Conservation (phyloP, 2,113 vertebrate species). For the Strix uralensis region DNA sequence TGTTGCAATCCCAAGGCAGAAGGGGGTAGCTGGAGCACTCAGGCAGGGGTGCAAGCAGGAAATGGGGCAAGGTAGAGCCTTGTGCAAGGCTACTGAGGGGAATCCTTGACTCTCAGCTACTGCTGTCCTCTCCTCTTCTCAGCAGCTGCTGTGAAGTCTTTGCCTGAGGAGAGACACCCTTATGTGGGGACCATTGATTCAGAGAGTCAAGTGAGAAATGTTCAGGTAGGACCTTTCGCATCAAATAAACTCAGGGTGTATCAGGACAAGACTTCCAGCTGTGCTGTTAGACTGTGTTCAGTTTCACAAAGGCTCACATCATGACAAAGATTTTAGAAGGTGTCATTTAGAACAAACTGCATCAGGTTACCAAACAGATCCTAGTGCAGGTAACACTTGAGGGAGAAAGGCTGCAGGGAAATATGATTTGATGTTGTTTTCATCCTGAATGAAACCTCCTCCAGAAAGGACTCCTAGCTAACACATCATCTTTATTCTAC, state of each 20-base stretch:
- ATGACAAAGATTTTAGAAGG: background rate
- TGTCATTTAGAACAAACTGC: background rate
- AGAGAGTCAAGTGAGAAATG: background rate
- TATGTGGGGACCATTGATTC: background rate
- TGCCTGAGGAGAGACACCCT: background rate
- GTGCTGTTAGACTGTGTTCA: background rate
- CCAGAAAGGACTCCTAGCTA: background rate
- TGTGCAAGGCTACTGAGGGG: background rate
- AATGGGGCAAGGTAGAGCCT: background rate
- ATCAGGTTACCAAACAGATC: background rate
- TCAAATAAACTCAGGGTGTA: background rate
- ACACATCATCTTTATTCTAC: background rate
- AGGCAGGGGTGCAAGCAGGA: background rate
- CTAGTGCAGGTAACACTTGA: background rate
- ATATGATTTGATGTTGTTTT: background rate
- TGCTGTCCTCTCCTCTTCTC: background rate
- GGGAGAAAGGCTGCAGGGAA: background rate
- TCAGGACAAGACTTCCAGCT: background rate
- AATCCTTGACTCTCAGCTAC: background rate
- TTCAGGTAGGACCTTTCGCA: background rate
- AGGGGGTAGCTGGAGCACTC: rapidly evolving
- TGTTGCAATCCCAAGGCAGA: background rate
- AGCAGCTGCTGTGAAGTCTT: background rate
- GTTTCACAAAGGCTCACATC: background rate
- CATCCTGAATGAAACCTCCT: background rate